Percentiles rank a stretch among this genome's conserved stretches.
Conservation (phyloP, 2,113 vertebrate species). For the Puma concolor region DNA sequence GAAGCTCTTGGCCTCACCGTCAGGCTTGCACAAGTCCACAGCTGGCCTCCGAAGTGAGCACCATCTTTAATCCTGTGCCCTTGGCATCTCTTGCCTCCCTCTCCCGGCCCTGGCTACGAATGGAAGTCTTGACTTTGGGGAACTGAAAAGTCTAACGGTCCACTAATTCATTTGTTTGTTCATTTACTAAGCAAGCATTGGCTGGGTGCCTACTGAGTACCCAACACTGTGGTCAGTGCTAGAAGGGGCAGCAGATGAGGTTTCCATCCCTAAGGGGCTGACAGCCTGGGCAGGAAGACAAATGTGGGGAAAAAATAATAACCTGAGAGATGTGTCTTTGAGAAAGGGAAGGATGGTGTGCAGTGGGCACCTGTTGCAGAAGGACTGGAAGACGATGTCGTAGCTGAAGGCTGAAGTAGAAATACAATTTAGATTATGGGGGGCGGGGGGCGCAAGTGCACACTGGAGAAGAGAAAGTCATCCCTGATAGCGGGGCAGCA, state of each 20-base stretch:
- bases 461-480: not conserved
- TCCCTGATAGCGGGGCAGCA: not conserved
- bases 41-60: not conserved
- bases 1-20: not conserved
- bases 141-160: not conserved
- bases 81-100: not conserved
- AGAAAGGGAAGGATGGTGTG: not conserved
- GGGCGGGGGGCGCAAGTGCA: not conserved
- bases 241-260: not conserved
- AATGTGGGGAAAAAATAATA: not conserved
- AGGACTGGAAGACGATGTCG: not conserved
- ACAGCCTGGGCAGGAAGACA: not conserved
- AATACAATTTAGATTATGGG: not conserved
- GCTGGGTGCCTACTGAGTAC: not conserved
- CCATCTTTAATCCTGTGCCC: not conserved
- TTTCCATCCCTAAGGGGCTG: not conserved
- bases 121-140: not conserved
- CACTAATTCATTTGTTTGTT: not conserved
- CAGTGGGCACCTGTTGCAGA: rapidly evolving
- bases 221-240: not conserved
- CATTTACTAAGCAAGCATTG: not conserved
- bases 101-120: not conserved
- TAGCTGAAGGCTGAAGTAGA: not conserved
- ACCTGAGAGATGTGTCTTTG: not conserved
- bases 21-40: not conserved